Percentiles rank a stretch among this genome's conserved stretches.
Conservation (phyloP, 2,797 vertebrate species). For the Rhinichthys osculus region DNA sequence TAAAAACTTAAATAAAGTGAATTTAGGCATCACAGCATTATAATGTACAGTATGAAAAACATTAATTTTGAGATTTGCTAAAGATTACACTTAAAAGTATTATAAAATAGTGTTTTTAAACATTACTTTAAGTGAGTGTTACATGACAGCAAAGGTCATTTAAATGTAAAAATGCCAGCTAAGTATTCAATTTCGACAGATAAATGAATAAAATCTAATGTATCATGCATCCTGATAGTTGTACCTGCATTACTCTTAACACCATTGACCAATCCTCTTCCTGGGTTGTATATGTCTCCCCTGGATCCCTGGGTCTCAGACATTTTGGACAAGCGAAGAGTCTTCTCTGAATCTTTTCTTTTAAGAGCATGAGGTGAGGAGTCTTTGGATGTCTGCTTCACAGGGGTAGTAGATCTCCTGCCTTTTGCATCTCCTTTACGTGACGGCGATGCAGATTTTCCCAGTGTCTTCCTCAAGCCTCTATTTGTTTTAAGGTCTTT, state of each 20-base stretch:
- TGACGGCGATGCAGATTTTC: conserved; percentile 89
- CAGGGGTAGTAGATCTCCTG: conserved; percentile 87
- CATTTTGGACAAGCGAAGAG: conserved; percentile 78
- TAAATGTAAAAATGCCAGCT: not conserved
- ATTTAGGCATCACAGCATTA: too few relatives aligned
- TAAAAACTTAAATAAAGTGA: not conserved
- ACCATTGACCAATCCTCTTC: conserved; percentile 86
- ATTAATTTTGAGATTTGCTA: too few relatives aligned
- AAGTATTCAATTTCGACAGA: not conserved
- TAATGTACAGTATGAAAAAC: conserved; percentile 1
- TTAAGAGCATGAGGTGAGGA: conserved; percentile 82
- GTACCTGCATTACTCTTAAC: conserved; percentile 86
- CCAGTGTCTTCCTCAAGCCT: conserved; percentile 82
- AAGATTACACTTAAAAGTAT: too few relatives aligned
- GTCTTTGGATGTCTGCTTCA: conserved; percentile 84
- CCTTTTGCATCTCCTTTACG: conserved; percentile 84
- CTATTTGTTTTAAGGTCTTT: conserved; percentile 90
- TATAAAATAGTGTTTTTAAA: too few relatives aligned
- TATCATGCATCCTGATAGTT: not conserved
- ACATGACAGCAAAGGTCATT: not conserved
- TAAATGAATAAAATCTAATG: not conserved
- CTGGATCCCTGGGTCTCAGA: conserved; percentile 79
- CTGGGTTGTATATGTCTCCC: conserved; percentile 80
- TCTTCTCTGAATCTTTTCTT: conserved; percentile 85
- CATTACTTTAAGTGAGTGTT: too few relatives aligned